Evolutionary conservation across 2,888 invertebrate species (phyloP), one percentile per base, ranked within the genome.

Genomic region (Rhingia rostrata): DNA sequence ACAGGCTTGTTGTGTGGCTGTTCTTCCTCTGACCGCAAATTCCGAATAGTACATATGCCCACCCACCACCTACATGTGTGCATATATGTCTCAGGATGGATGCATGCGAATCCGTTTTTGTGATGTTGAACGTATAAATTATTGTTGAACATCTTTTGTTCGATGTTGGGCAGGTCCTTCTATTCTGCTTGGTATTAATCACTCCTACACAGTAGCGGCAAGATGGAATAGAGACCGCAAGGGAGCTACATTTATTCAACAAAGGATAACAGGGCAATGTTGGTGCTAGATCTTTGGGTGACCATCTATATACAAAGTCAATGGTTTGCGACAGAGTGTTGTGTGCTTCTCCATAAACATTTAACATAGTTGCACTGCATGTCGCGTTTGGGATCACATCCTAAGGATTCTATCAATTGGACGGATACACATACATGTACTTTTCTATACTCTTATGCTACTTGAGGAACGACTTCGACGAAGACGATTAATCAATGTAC

Each of bases 111-210:
- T 53, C 58, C 69, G 56, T 70, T 64, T 74, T 75, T 64, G 70
- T 54, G 43, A 53, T 69, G 72, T 39, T 60, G 35, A 72, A 63
- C 63, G 78, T 78, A 83, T 83, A 83, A 83, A 73, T 83, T 78
- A 83, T 73, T 67, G 83, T 63, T 10, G 45, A 73, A 73, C 66
- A 78, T 77, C 77, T 82, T 77, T 67, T 77, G 72, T 67, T 60
- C 70, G 39, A 66, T 61, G 64, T 72, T 53, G 51, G 45, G 41
- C 41, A 51, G 39, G 64, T 61, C 63, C 58, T 58, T 14, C 53
- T 66, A 37, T 39, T 7, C 10, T n/a, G 69, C 22, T 43, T 54
- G 54, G 66, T 63, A 77, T 82, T 77, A 82, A 82, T 82, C 82
- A 77, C 82, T 72, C 66, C 54, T 72, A 54, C 73, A 61, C 30